Conservation (phyloP, 2,113 vertebrate species). For the Gnathonemus longibarbis region DNA sequence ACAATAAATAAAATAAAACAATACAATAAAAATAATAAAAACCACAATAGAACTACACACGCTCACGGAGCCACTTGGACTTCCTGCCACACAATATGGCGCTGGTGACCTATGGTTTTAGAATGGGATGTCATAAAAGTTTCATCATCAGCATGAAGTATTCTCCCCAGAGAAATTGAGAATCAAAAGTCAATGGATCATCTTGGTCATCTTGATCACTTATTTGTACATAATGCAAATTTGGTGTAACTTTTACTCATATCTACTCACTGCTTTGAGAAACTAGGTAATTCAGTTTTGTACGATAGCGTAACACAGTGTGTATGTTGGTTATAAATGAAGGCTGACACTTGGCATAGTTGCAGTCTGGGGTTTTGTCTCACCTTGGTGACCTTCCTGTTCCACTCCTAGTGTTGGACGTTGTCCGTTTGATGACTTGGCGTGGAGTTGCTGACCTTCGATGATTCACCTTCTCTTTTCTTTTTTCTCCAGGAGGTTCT, state of each 20-base stretch:
- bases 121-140: neutral
- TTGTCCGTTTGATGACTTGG: neutral
- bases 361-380: neutral
- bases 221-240: neutral
- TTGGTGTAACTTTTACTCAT: neutral
- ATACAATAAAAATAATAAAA: too few species aligned
- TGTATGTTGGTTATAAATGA: neutral
- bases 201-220: neutral
- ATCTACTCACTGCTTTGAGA: neutral
- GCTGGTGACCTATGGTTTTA: neutral
- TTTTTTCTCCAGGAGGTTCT: conserved; percentile 74
- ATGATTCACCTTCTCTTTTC: neutral
- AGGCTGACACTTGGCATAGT: neutral
- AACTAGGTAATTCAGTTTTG: neutral
- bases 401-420: neutral
- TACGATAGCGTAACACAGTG: neutral
- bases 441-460: neutral
- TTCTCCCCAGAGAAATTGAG: neutral
- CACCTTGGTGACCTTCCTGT: neutral
- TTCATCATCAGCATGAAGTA: neutral
- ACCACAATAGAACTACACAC: too few species aligned
- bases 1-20: too few species aligned
- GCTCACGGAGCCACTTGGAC: too few species aligned
- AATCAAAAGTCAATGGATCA: neutral
- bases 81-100: too few species aligned